Evolutionary conservation across 2,113 vertebrate species (phyloP).

Genomic region (Naja naja): DNA sequence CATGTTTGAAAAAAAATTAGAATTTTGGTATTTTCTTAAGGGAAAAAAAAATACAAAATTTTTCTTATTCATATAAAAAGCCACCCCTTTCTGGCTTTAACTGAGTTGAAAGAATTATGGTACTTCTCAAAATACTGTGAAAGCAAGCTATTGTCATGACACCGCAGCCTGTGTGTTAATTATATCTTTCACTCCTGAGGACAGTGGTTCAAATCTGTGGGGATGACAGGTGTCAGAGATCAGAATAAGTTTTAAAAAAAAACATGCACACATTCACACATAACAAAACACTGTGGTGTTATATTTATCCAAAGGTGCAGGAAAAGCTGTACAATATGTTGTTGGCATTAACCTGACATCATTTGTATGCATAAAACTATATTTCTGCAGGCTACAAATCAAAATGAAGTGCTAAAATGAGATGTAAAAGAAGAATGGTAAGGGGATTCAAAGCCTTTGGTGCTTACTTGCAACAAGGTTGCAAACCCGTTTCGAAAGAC

Average conservation of each 20-base stretch:
- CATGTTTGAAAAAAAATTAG: conserved; percentile 19
- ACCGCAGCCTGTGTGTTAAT: conserved; percentile 65
- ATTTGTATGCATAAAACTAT: conserved; percentile 29
- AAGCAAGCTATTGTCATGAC: conserved; percentile 56
- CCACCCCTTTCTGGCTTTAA: conserved; percentile 31
- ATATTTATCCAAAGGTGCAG: conserved; percentile 10
- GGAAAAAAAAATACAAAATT: conserved; percentile 32
- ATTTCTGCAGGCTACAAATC: neutral
- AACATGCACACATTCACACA: neutral
- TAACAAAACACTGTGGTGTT: conserved; percentile 14
- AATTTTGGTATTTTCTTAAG: conserved; percentile 45
- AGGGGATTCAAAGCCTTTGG: conserved; percentile 17
- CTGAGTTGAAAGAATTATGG: conserved; percentile 38
- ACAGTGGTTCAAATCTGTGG: conserved; percentile 51
- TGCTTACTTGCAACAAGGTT: neutral
- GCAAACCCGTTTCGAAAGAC: neutral
- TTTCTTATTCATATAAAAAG: conserved; percentile 50
- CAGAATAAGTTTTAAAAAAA: neutral
- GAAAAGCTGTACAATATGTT: conserved; percentile 18
- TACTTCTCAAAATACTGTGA: conserved; percentile 44
- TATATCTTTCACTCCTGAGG: conserved; percentile 56
- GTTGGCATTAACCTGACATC: conserved; percentile 19
- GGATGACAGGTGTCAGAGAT: conserved; percentile 53
- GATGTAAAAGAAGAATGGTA: neutral
- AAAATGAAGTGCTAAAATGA: conserved; percentile 3